Evolutionary conservation across 2,888 invertebrate genomes (phyloP), one percentile per base, ranked within the genome.

Genomic region (Phyllotreta cruciferae): DNA sequence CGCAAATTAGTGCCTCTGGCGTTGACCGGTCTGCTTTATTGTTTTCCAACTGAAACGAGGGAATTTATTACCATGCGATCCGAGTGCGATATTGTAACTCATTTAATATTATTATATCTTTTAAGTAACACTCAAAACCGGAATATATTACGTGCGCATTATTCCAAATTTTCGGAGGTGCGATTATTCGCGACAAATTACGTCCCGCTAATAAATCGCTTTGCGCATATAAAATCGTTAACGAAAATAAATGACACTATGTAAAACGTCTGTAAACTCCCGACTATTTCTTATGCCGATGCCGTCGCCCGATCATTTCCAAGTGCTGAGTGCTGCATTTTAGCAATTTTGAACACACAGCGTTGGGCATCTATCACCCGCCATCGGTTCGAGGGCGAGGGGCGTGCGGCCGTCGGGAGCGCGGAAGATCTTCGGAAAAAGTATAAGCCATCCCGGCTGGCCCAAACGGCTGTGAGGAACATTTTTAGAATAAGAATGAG

Each of bases 261-360:
- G 49, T 36, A 49, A 49, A 49, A 49, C 35, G 49, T 11, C 35
- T 49, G 6, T 35, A 49, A 49, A 49, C 49, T 42, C 56, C 8
- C 10, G 47, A 55, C 34, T 47, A 39, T 50, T 66, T 52, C 37
- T 56, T 49, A 67, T 69, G 60, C 64, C 41, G 53, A 58, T 47
- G 45, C 57, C 47, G 50, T 60, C 67, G 60, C 67, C 61, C 66
- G 66, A 70, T 69, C 66, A 69, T 67, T 66, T 67, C 65, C 63
- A 72, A 75, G 72, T 75, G 76, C 76, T 75, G 77, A 77, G 71
- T 72, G 71, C 62, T 76, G 77, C 78, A 74, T 77, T 77, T 78
- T 77, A 71, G 77, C 75, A 75, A 77, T 78, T 78, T 77, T 70
- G 71, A 73, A 69, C 73, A 70, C 71, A 72, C 71, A 71, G 69